These are phyloP conservation scores for Prunella himalayana DNA, from an alignment of 2,113 vertebrate genomes.

Conservation along the genomic window DNA sequence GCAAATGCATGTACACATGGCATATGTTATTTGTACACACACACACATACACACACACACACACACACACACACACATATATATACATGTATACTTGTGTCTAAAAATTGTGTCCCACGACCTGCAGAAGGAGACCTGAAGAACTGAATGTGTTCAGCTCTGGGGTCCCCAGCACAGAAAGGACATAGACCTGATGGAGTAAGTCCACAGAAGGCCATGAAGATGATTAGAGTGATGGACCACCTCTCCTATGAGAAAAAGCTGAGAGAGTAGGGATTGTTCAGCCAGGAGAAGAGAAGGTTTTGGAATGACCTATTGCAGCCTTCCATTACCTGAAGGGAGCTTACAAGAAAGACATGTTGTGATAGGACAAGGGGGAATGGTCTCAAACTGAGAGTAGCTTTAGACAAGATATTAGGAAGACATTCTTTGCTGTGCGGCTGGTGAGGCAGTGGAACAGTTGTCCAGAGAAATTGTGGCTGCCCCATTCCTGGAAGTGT, in stretches of 20 bases:
- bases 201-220: neutral
- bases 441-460: neutral
- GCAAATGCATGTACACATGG: neutral
- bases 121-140: neutral
- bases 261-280: neutral
- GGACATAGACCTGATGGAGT: neutral
- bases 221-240: neutral
- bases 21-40: neutral
- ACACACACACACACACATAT: fast-evolving
- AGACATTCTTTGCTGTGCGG: neutral
- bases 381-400: neutral
- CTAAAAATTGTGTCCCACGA: neutral
- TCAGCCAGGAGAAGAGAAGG: neutral
- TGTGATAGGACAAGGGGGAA: neutral
- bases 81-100: neutral
- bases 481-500: neutral
- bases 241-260: neutral
- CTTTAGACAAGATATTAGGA: neutral
- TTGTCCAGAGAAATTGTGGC: neutral
- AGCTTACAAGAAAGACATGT: neutral
- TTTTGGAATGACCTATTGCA: neutral
- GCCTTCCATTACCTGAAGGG: neutral
- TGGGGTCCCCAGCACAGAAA: neutral
- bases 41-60: fast-evolving
- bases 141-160: neutral